Evolutionary conservation across 2,113 vertebrate genomes (phyloP).

Genomic region (Oncorhynchus masou): DNA sequence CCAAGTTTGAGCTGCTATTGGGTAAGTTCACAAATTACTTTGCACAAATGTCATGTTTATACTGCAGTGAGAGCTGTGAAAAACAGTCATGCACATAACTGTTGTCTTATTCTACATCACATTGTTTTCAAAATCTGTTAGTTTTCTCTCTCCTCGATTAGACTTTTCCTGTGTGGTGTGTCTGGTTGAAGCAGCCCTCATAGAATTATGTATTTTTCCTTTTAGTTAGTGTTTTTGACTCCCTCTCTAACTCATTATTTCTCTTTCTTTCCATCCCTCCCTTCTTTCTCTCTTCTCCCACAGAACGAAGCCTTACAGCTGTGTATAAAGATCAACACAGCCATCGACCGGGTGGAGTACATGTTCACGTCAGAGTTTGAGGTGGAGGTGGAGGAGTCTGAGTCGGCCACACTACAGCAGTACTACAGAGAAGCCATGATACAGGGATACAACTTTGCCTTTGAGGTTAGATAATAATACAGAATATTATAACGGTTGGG

Average conservation of each 20-base stretch:
- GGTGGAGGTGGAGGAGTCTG: constrained; percentile 89
- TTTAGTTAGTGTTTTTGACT: neutral
- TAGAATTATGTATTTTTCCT: neutral
- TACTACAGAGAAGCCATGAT: constrained; percentile 98
- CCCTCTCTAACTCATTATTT: neutral
- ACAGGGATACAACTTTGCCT: constrained; percentile 97
- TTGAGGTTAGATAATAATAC: constrained; percentile 80
- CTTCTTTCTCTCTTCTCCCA: constrained; percentile 4
- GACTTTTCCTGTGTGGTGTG: constrained; percentile 2
- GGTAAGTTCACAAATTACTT: neutral
- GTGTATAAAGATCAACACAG: constrained; percentile 89
- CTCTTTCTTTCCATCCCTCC: neutral
- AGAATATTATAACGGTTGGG: too few species aligned
- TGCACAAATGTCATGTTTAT: neutral
- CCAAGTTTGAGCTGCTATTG: neutral
- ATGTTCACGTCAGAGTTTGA: constrained; percentile 94
- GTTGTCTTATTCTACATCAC: neutral
- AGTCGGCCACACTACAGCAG: constrained; percentile 89
- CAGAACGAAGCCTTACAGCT: constrained; percentile 91
- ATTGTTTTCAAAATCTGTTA: neutral
- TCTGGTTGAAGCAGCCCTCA: constrained; percentile 2
- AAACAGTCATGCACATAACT: neutral
- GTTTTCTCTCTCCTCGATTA: constrained; percentile 6
- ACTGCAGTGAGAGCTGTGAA: neutral
- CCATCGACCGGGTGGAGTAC: constrained; percentile 90